phyloP scores from a whole-genome alignment of 53 echinoderm and acorn worm species.

The Crossaster papposus region DNA sequence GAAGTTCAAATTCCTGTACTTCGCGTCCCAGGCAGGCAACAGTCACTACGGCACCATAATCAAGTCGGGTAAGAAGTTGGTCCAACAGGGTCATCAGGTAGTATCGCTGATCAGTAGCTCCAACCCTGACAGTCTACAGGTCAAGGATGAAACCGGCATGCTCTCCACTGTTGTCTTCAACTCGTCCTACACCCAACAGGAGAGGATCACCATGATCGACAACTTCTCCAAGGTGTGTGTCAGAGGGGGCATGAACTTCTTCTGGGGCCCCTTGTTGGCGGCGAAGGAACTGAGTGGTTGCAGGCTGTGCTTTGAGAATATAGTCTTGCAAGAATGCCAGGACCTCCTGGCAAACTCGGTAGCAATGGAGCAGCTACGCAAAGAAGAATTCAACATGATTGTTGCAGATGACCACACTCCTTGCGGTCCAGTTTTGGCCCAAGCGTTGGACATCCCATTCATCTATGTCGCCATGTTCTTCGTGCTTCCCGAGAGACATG shows the following conservation, averaged over 20 bases:
- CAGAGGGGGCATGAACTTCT: background rate
- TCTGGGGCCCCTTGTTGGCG: background rate
- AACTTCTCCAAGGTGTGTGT: background rate
- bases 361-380: background rate
- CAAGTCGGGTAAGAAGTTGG: conserved; percentile 8
- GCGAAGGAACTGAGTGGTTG: background rate
- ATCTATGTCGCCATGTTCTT: no score
- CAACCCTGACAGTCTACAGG: background rate
- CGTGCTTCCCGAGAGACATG: no score
- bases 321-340: background rate
- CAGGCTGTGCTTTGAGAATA: background rate
- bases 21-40: background rate
- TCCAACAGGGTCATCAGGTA: conserved; percentile 1
- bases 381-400: background rate
- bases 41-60: background rate
- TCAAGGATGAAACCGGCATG: background rate
- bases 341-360: background rate
- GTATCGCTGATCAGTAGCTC: background rate
- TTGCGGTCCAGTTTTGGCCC: background rate
- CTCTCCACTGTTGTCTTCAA: conserved; percentile 14
- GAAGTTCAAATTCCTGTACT: conserved; percentile 30
- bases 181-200: conserved; percentile 14
- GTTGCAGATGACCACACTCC: background rate
- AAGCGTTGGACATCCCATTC: background rate
- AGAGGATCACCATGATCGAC: background rate